Base-by-base conservation (phyloP, 1,140 invertebrate genomes). In the Pseudomyrmex flavicornis region DNA sequence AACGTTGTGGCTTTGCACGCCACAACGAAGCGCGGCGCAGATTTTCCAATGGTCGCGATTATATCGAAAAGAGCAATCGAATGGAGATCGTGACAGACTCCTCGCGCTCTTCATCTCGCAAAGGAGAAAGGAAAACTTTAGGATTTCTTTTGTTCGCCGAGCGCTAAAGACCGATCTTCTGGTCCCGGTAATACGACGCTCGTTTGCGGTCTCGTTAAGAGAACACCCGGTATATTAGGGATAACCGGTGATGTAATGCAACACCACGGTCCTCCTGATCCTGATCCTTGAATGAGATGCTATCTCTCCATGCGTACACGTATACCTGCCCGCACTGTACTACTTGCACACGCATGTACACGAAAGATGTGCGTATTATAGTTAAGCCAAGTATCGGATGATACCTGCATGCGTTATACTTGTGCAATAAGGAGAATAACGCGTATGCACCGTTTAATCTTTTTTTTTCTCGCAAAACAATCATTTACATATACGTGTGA, bases 241-340 rank as follows among this genome's bases (percentile, higher is more conserved):
- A 92, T 91, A 89, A 89, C 87, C 85, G 84, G 89, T 87, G 91
- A 90, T 92, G 93, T 93, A 94, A 93, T 86, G 91, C 88, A 91
- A 93, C 90, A 93, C 93, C 82, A 68, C 84, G 82, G 80, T 91
- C 86, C 91, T 91, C 86, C 92, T 86, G 90, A 91, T 91, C 87
- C 88, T 88, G 90, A 93, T 93, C 91, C 89, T 85, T 88, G 90
- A 92, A 92, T 90, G 90, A 93, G 92, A 93, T 91, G 89, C 83
- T 91, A 92, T 93, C 91, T 72, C 85, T 88, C 87, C 90, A 91
- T 83, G 83, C 87, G 90, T 83, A 89, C 82, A 68, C 79, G 73
- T 72, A 75, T 89, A 88, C 88, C 79, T 79, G 79, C 35, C 48
- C 68, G 65, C 22, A 54, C 46, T 22, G 59, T 56, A 74, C 46